Percentiles rank a stretch among this genome's conserved stretches.
phyloP scores from a whole-genome alignment of 1,140 invertebrate genomes.

The Latrodectus geometricus region DNA sequence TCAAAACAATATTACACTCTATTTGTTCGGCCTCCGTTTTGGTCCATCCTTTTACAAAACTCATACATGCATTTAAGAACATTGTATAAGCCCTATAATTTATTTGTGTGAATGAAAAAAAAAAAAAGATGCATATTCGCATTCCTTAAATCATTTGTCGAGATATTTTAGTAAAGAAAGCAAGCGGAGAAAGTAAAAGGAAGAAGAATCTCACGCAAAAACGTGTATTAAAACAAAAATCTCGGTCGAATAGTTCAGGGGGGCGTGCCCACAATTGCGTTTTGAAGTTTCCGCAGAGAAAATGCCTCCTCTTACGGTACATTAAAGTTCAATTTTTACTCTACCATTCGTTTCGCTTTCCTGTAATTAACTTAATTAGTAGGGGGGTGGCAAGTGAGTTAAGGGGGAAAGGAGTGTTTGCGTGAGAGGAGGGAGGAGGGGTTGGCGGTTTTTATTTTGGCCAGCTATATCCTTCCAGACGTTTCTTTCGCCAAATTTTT shows the following conservation, averaged over 20 bases:
- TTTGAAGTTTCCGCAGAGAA: constrained; percentile 19
- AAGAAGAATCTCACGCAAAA: constrained; percentile 27
- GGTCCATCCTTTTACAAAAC: background rate
- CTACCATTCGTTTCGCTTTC: constrained; percentile 31
- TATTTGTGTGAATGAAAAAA: background rate
- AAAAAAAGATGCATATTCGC: background rate
- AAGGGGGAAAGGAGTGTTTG: constrained; percentile 14
- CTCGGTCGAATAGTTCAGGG: constrained; percentile 30
- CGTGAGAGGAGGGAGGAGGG: constrained; percentile 8
- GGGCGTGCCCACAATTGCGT: constrained; percentile 25
- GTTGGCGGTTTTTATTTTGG: constrained; percentile 22
- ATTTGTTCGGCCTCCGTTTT: too few relatives aligned
- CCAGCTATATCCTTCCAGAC: constrained; percentile 17
- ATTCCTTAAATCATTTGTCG: background rate
- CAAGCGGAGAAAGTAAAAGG: background rate
- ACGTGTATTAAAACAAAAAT: constrained; percentile 41
- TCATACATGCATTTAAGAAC: background rate
- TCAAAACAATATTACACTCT: too few relatives aligned
- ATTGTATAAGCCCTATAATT: background rate
- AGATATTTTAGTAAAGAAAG: background rate
- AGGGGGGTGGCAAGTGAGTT: constrained; percentile 3
- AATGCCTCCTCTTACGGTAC: background rate
- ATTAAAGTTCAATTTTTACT: constrained; percentile 40
- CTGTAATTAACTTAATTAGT: constrained; percentile 57
- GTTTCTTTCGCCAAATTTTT: background rate